phyloP scores from a whole-genome alignment of 2,797 vertebrate species.

The Pseudochirops cupreus region DNA sequence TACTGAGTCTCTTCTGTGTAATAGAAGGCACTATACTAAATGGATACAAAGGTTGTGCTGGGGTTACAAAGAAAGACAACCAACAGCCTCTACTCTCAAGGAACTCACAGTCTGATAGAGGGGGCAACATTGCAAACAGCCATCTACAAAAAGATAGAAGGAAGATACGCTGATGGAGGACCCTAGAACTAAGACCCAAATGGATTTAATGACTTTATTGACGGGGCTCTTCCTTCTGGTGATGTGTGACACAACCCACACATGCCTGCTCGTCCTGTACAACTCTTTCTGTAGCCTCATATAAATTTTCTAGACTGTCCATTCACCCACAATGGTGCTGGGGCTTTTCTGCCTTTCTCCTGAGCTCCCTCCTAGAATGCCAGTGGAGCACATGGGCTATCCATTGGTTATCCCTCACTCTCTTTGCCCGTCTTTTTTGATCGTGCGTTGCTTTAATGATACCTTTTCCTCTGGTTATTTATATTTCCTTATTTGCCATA shows the following conservation, averaged over 20 bases:
- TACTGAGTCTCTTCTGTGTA: neutral
- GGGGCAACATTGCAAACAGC: neutral
- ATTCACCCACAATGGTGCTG: neutral
- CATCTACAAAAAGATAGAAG: neutral
- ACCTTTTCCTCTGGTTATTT: neutral
- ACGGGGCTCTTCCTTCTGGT: neutral
- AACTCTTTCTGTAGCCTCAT: neutral
- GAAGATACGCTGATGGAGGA: neutral
- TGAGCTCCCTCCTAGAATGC: neutral
- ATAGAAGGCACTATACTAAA: neutral
- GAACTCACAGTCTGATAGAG: neutral
- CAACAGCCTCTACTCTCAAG: neutral
- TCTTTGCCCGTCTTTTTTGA: neutral
- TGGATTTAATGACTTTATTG: neutral
- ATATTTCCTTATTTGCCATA: neutral
- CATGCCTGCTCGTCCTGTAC: neutral
- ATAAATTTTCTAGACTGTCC: neutral
- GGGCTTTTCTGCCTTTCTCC: neutral
- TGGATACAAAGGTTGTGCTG: neutral
- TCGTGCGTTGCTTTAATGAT: neutral
- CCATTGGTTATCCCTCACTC: neutral
- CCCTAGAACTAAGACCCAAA: neutral
- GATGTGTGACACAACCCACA: neutral
- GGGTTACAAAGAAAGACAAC: neutral
- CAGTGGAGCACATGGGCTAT: neutral